Conservation (phyloP, 2,888 invertebrate species). For the Sarcophaga rosellei region DNA sequence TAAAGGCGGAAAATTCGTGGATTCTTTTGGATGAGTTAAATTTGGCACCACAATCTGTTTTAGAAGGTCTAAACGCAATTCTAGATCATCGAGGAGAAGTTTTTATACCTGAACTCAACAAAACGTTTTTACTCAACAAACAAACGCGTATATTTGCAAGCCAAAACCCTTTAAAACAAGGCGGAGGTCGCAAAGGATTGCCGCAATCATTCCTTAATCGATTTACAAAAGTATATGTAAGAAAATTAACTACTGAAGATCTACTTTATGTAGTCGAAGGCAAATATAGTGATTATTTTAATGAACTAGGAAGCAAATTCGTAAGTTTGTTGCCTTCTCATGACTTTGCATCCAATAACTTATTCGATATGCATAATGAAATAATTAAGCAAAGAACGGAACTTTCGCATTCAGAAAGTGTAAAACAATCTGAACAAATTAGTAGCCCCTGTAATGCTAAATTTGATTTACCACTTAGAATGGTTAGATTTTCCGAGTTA, state of each 20-base stretch:
- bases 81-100: slow-evolving; percentile 98
- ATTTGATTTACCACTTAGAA: slow-evolving; percentile 84
- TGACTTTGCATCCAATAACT: slow-evolving; percentile 41
- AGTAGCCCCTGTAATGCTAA: slow-evolving; percentile 74
- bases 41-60: slow-evolving; percentile 97
- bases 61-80: slow-evolving; percentile 99
- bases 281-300: slow-evolving; percentile 76
- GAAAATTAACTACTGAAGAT: slow-evolving; percentile 86
- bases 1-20: slow-evolving; percentile 95
- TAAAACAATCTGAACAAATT: background rate
- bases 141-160: slow-evolving; percentile 96
- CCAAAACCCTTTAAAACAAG: slow-evolving; percentile 98
- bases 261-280: slow-evolving; percentile 81
- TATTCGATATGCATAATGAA: slow-evolving; percentile 71
- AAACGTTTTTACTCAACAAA: slow-evolving; percentile 89
- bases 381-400: slow-evolving; percentile 28
- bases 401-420: background rate
- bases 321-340: slow-evolving; percentile 67
- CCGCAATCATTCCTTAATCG: slow-evolving; percentile 98
- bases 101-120: slow-evolving; percentile 96
- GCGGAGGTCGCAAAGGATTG: slow-evolving; percentile 96
- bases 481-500: slow-evolving; percentile 90
- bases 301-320: slow-evolving; percentile 72
- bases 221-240: slow-evolving; percentile 93
- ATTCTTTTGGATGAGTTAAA: slow-evolving; percentile 98